Conservation (phyloP, 1,140 invertebrate species). For the Hylaeus anthracinus region DNA sequence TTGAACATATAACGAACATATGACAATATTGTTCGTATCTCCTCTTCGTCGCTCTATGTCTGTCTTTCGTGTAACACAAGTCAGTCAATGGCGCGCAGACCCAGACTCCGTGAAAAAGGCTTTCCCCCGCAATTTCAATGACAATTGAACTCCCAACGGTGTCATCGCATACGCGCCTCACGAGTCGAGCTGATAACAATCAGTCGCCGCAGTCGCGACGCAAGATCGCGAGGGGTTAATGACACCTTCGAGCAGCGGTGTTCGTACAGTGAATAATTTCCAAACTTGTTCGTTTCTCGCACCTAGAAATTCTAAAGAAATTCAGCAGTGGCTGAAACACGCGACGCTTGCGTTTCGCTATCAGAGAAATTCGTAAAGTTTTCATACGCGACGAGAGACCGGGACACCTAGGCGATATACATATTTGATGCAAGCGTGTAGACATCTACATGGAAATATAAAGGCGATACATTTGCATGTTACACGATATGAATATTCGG, state of each 20-base stretch:
- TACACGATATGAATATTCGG: constrained; percentile 22
- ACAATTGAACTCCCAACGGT: background rate
- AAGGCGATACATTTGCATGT: background rate
- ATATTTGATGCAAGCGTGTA: background rate
- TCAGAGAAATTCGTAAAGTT: constrained; percentile 27
- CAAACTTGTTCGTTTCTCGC: background rate
- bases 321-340: background rate
- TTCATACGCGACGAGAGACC: background rate
- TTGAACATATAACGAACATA: too few species aligned
- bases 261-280: too few species aligned
- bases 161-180: background rate
- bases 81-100: background rate
- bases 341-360: background rate
- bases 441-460: background rate
- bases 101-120: background rate
- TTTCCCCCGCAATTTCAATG: background rate
- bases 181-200: background rate
- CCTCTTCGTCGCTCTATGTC: too few species aligned
- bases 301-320: background rate
- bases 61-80: too few species aligned
- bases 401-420: background rate
- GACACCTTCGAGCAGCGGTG: background rate
- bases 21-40: too few species aligned
- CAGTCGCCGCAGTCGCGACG: background rate
- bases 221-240: background rate